A percentile compares a stretch with the other conserved stretches of the same genome.
Evolutionary conservation across 2,888 invertebrate genomes (phyloP).

Genomic region (Thyatira batis): DNA sequence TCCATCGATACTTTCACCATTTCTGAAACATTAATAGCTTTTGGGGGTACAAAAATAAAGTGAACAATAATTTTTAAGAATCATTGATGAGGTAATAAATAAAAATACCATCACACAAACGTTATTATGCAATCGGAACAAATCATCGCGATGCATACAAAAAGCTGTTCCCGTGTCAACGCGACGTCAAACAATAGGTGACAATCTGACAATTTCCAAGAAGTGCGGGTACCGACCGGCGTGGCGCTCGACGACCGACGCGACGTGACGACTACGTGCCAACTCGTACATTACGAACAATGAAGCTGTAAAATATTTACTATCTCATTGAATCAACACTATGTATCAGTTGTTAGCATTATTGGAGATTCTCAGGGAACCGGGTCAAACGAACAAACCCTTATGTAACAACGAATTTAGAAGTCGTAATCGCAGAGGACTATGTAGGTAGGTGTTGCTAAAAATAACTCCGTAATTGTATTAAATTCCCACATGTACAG

Average conservation of each 20-base stretch:
- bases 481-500: no score
- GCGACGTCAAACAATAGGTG: slow-evolving; percentile 1
- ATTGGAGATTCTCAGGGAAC: neutral
- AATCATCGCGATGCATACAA: neutral
- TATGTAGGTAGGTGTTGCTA: no score
- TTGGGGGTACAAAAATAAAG: neutral
- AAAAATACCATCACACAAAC: neutral
- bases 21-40: neutral
- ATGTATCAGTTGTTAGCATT: neutral
- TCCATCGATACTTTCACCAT: neutral
- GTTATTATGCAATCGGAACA: neutral
- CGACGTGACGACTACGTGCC: slow-evolving; percentile 6
- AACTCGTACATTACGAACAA: slow-evolving; percentile 29
- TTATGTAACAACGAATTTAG: neutral
- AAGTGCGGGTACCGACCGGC: neutral
- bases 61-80: neutral
- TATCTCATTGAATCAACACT: slow-evolving; percentile 21
- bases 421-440: neutral
- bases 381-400: neutral
- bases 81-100: neutral
- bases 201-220: slow-evolving; percentile 9
- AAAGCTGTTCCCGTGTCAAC: neutral
- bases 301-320: slow-evolving; percentile 40
- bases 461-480: no score
- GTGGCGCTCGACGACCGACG: slow-evolving; percentile 11